Conservation (phyloP, 2,113 vertebrate genomes). For the Anseranas semipalmata region DNA sequence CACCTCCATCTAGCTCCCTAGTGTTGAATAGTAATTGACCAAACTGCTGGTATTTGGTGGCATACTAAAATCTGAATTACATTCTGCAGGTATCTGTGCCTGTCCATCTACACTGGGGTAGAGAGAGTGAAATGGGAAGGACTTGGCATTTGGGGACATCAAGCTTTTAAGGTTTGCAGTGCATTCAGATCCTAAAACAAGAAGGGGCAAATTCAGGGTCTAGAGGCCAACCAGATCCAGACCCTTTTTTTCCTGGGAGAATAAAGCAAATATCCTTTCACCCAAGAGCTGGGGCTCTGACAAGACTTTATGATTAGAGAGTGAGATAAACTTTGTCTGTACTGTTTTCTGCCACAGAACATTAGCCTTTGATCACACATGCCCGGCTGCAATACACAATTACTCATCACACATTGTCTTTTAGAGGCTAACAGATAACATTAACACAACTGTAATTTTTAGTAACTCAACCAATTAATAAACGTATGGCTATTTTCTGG, state of each 20-base stretch:
- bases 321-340: background rate
- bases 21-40: background rate
- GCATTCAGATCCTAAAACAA: background rate
- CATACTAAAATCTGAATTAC: background rate
- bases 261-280: background rate
- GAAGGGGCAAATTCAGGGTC: background rate
- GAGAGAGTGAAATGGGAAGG: background rate
- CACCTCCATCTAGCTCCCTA: background rate
- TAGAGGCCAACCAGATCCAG: background rate
- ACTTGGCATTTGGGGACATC: rapidly evolving
- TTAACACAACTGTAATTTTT: background rate
- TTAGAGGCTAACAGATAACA: background rate
- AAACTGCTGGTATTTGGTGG: background rate
- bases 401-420: background rate
- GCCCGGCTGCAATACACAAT: background rate
- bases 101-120: background rate
- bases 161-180: background rate
- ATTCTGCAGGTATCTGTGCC: background rate
- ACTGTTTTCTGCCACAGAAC: background rate
- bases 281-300: background rate
- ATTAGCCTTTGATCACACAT: background rate
- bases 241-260: background rate
- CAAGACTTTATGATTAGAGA: background rate
- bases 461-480: background rate
- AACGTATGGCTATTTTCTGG: background rate